These are phyloP conservation scores for Brachionus paranguensis DNA, from an alignment of 1,140 invertebrate species.

Conservation along the genomic window DNA sequence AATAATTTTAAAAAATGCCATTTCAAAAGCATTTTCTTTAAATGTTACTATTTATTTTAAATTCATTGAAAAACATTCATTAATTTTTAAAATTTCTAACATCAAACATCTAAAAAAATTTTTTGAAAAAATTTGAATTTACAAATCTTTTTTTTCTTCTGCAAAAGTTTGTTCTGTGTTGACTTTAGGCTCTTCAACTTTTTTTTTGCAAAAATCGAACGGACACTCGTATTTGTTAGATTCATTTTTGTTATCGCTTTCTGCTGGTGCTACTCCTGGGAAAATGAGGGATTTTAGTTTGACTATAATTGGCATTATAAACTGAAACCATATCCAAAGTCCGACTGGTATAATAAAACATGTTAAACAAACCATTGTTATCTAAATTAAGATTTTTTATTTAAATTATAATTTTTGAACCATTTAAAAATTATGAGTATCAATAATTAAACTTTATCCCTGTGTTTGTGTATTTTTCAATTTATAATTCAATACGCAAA, in stretches of 20 bases:
- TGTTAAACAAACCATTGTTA: constrained; percentile 20
- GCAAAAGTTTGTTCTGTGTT: background rate
- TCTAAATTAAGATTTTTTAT: background rate
- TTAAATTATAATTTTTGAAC: background rate
- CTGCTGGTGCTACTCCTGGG: background rate
- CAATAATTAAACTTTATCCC: background rate
- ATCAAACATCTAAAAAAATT: background rate
- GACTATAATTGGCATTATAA: background rate
- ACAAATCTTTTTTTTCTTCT: constrained; percentile 15
- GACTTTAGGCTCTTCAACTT: background rate
- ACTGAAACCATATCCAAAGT: constrained; percentile 31
- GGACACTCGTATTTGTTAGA: constrained; percentile 7
- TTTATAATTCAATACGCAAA: too few relatives aligned
- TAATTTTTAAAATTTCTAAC: background rate
- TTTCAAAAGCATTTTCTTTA: constrained; percentile 18
- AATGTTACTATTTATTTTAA: background rate
- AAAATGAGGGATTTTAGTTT: background rate
- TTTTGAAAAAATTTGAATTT: background rate
- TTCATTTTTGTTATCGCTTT: background rate
- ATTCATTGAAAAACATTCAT: background rate
- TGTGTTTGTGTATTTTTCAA: background rate
- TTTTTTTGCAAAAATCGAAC: constrained; percentile 36
- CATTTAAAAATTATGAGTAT: background rate
- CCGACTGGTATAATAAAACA: constrained; percentile 15
- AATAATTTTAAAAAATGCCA: background rate